Evolutionary conservation across 2,888 invertebrate species (phyloP).

Genomic region (Dioctria linearis): DNA sequence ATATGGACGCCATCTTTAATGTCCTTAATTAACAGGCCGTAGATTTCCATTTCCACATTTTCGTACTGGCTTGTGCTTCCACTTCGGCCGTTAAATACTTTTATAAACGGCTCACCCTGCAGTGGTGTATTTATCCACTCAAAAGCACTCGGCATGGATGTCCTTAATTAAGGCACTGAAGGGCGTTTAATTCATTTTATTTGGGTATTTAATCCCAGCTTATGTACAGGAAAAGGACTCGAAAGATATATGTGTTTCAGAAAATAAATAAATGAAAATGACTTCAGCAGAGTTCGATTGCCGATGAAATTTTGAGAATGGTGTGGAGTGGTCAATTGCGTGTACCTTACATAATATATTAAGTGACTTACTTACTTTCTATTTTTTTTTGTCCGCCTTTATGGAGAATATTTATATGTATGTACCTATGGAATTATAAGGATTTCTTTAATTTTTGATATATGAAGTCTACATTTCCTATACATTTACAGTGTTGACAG

Average conservation of each 20-base stretch:
- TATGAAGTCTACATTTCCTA: too few species aligned
- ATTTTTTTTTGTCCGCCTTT: too few species aligned
- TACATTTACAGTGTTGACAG: too few species aligned
- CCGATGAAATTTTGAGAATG: too few species aligned
- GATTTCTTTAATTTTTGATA: too few species aligned
- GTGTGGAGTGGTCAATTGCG: too few species aligned
- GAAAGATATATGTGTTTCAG: not conserved
- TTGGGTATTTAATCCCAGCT: constrained; percentile 53
- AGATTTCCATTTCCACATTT: constrained; percentile 51
- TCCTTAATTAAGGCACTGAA: constrained; percentile 71
- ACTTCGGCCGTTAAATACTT: constrained; percentile 57
- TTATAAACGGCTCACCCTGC: constrained; percentile 57
- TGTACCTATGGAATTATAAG: too few species aligned
- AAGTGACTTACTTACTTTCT: too few species aligned
- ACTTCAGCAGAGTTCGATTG: too few species aligned
- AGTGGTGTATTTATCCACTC: constrained; percentile 57
- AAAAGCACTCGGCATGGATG: constrained; percentile 55
- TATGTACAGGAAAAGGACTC: constrained; percentile 36
- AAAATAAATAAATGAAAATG: not conserved
- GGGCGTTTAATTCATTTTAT: constrained; percentile 70
- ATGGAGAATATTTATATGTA: too few species aligned
- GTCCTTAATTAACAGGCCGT: constrained; percentile 59
- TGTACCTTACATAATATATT: too few species aligned
- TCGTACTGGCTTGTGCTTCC: constrained; percentile 27
- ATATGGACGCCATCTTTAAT: constrained; percentile 57